Evolutionary conservation across 2,888 invertebrate genomes (phyloP).

Genomic region (Villa cingulata): DNA sequence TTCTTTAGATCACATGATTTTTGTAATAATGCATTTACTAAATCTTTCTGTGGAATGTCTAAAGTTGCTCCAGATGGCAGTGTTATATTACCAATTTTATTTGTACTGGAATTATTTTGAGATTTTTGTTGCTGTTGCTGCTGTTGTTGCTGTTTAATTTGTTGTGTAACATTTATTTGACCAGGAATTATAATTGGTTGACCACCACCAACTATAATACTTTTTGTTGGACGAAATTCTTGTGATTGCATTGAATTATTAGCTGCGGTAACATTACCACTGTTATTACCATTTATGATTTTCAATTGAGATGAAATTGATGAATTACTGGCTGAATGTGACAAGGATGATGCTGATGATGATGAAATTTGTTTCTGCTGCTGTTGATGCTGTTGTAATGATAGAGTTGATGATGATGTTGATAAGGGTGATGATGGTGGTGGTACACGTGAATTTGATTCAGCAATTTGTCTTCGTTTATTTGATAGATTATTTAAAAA

Average conservation of each 20-base stretch:
- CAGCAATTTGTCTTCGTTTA: conserved; percentile 58
- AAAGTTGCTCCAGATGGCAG: background rate
- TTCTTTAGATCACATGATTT: background rate
- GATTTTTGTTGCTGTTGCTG: background rate
- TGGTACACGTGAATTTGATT: conserved; percentile 38
- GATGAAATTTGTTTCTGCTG: conserved; percentile 21
- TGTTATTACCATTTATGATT: background rate
- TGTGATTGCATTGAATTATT: background rate
- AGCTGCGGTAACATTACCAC: background rate
- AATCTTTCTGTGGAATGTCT: background rate
- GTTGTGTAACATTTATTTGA: conserved; percentile 10
- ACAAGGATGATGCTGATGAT: conserved; percentile 25
- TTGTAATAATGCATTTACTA: conserved; percentile 8
- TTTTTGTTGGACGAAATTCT: conserved; percentile 12
- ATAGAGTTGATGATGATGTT: conserved; percentile 25
- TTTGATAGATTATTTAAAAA: conserved; percentile 62
- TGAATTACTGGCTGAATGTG: background rate
- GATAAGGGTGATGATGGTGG: conserved; percentile 17
- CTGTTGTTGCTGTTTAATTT: background rate
- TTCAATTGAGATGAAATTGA: background rate
- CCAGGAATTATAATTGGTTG: conserved; percentile 16
- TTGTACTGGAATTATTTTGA: conserved; percentile 1
- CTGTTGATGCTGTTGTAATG: conserved; percentile 37
- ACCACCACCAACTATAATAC: conserved; percentile 17
- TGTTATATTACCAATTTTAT: background rate